Evolutionary conservation across 2,888 invertebrate species (phyloP).

Genomic region (Hydrotaea cyrtoneurina): DNA sequence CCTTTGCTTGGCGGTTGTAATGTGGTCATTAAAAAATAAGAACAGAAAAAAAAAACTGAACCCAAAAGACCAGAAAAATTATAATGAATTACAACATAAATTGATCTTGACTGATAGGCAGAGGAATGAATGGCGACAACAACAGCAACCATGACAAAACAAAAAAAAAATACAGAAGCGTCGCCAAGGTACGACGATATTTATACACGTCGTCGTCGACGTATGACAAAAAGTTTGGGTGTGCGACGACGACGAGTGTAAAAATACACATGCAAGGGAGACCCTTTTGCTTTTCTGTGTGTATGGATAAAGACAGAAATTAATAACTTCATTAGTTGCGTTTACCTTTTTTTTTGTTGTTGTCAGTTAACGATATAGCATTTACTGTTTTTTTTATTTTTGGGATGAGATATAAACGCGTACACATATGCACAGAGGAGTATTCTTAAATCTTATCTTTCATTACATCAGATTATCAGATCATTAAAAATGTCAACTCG

Average conservation of each 20-base stretch:
- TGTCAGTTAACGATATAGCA: slow-evolving; percentile 12
- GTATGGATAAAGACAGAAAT: slow-evolving; percentile 39
- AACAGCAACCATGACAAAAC: slow-evolving; percentile 25
- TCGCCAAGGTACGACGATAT: slow-evolving; percentile 21
- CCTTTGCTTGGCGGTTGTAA: neutral
- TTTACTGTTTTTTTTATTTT: slow-evolving; percentile 16
- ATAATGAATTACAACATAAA: slow-evolving; percentile 66
- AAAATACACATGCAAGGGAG: no score
- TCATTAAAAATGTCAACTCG: slow-evolving; percentile 67
- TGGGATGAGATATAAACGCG: no score
- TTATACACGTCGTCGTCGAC: neutral
- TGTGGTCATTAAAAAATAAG: slow-evolving; percentile 13
- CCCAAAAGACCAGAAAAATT: slow-evolving; percentile 51
- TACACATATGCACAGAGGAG: neutral
- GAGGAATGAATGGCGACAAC: slow-evolving; percentile 31
- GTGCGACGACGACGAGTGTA: neutral
- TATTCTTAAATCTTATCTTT: slow-evolving; percentile 55
- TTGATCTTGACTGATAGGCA: slow-evolving; percentile 63
- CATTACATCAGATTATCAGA: slow-evolving; percentile 66
- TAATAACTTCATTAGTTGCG: slow-evolving; percentile 66
- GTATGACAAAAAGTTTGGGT: neutral
- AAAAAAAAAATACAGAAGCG: slow-evolving; percentile 33
- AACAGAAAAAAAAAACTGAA: neutral
- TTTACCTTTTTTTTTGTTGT: slow-evolving; percentile 31
- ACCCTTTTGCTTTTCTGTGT: neutral